Percentiles rank a stretch among this genome's conserved stretches.
Conservation (phyloP, 2,113 vertebrate genomes). For the Furnarius figulus region DNA sequence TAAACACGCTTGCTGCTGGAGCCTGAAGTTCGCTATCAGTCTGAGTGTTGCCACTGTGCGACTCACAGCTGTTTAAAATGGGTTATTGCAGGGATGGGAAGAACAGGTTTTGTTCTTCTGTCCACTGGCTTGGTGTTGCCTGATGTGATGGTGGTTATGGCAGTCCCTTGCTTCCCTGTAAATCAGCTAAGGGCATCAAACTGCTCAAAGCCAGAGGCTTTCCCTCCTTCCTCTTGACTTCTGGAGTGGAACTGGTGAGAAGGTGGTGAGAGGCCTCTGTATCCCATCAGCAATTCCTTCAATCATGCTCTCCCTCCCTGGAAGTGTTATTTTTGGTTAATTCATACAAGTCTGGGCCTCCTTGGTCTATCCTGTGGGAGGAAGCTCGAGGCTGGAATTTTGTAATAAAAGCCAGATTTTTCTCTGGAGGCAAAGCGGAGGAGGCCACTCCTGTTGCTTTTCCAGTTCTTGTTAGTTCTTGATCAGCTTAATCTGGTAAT, state of each 20-base stretch:
- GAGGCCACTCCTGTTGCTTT: slow-evolving; percentile 4
- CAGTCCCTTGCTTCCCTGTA: background rate
- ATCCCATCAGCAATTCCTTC: background rate
- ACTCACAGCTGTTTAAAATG: background rate
- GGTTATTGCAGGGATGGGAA: background rate
- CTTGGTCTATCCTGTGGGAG: slow-evolving; percentile 56
- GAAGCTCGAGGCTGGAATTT: slow-evolving; percentile 56
- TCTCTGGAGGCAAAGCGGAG: slow-evolving; percentile 18
- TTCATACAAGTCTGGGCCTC: slow-evolving; percentile 48
- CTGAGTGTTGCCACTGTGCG: background rate
- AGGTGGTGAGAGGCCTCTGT: slow-evolving; percentile 9
- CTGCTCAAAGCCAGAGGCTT: background rate
- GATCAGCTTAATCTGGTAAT: background rate
- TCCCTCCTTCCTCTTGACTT: background rate
- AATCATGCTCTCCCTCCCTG: slow-evolving; percentile 18
- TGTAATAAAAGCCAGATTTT: slow-evolving; percentile 61
- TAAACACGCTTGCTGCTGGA: background rate
- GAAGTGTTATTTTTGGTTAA: slow-evolving; percentile 62
- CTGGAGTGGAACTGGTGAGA: background rate
- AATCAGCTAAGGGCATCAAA: background rate
- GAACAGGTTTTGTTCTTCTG: background rate
- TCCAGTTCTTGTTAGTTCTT: slow-evolving; percentile 29
- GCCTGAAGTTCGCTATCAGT: background rate
- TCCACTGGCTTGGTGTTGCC: background rate
- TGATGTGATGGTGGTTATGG: background rate